Conservation (phyloP, 1,140 invertebrate genomes). For the Lordiphosa mommai region DNA sequence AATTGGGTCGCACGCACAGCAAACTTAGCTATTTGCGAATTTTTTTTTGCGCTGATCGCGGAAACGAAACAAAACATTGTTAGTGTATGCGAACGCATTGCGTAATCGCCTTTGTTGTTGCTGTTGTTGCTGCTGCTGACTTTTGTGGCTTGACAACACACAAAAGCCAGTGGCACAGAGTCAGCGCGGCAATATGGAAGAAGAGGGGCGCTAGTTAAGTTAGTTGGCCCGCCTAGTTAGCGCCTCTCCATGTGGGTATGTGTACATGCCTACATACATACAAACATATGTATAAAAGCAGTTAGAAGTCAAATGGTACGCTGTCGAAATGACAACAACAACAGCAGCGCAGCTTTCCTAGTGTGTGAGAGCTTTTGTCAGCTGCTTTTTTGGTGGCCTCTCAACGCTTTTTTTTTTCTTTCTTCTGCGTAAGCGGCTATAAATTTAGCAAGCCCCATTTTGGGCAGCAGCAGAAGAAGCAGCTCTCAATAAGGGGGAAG, state of each 20-base stretch:
- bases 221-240: constrained; percentile 57
- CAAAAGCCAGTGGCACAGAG: constrained; percentile 25
- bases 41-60: constrained; percentile 63
- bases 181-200: constrained; percentile 12
- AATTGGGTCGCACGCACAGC: constrained; percentile 68
- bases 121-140: constrained; percentile 17
- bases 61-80: constrained; percentile 67
- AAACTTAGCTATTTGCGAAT: constrained; percentile 58
- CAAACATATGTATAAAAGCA: constrained; percentile 35
- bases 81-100: constrained; percentile 61
- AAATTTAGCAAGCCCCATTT: constrained; percentile 38
- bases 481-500: constrained; percentile 3
- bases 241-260: constrained; percentile 27
- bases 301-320: constrained; percentile 64
- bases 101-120: constrained; percentile 54
- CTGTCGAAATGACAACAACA: constrained; percentile 32
- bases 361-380: constrained; percentile 39
- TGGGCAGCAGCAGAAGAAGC: not conserved
- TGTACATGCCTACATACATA: constrained; percentile 4
- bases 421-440: constrained; percentile 47
- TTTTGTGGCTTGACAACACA: constrained; percentile 61
- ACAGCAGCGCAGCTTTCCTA: constrained; percentile 1
- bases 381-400: constrained; percentile 25
- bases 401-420: constrained; percentile 7
- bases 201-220: constrained; percentile 37